Evolutionary conservation across 1,140 invertebrate genomes (phyloP), one percentile per base, ranked within the genome.

Genomic region (Acromyrmex heyeri): DNA sequence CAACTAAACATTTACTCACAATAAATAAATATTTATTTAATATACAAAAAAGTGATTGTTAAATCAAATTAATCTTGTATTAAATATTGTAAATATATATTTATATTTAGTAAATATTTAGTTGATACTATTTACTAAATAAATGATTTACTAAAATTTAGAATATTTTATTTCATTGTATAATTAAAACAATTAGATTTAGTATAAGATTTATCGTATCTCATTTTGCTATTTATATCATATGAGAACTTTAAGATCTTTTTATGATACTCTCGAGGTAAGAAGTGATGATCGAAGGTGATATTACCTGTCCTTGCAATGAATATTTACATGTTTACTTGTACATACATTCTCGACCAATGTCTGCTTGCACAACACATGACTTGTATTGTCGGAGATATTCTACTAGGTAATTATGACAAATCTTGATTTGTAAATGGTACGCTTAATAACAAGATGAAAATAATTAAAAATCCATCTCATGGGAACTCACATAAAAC

Each of bases 241-340:
- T 16, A 38, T n/a, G 30, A 21, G 8, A 18, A 12, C 38, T 18
- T 21, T 16, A 69, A 1, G 14, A 69, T 67, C 12, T 79, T 67
- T 67, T 53, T 21, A n/a, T 14, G 44, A 18, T 24, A 77, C 8
- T 4, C 8, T 12, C 30, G 34, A 44, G 3, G 24, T 21, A 21
- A 50, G 44, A 55, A 55, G 27, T 34, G n/a, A 61, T 73, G 21
- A 73, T 73, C n/a, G 24, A 59, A 61, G 10, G n/a, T 57, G 78
- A 82, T 44, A 48, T 62, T 30, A 24, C 10, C 3, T 55, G 73
- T 85, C 48, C 73, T 85, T 85, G 59, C 16, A 14, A 24, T 4
- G 59, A 85, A 78, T 85, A 62, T 65, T 85, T 85, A 57, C 50
- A 78, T 55, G 59, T 85, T 85, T 85, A 85, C 18, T 38, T 53